Evolutionary conservation across 2,888 invertebrate genomes (phyloP), one percentile per base, ranked within the genome.

Genomic region (Tridacna gigas): DNA sequence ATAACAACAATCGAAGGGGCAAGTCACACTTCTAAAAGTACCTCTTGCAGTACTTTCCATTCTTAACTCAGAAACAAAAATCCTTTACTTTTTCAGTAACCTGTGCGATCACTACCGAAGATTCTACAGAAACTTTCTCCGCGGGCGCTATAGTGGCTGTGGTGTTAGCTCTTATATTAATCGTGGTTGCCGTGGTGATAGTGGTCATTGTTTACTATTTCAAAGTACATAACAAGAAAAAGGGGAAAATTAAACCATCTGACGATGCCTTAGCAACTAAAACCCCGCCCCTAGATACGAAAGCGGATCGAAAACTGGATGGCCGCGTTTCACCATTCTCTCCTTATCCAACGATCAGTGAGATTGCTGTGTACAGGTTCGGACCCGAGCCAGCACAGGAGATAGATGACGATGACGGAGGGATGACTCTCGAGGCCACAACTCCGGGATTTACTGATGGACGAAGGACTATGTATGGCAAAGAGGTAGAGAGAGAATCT

Each of bases 261-360:
- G 79, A 79, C 13, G 82, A 66, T 7, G 61, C 86, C 20, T 71
- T 83, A 22, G 61, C 82, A 37, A 66, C 77, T 9, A 88, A 88
- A 74, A 82, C 86, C 0, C 88, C 88, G 45, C 88, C 86, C 4
- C 51, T 89, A 22, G 84, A 85, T 45, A 88, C 84, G 7, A 79
- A 88, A 45, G 86, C 84, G 0, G 82, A 83, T 11, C 60, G 56
- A 22, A 75, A 78, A 15, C 69, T 76, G 15, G 79, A 86, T 25
- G 86, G 87, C 11, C 77, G 88, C 20, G 86, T 88, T 13, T 88
- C 88, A 0, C 86, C 86, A 20, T 84, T 86, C 67, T 88, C 88
- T 4, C 89, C 89, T 0, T 88, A 86, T 51, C 89, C 89, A 1
- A 89, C 89, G 5, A 82, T 89, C 13, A 89, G 89, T 71, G 89